Evolutionary conservation across 2,113 vertebrate genomes (phyloP), one percentile per base, ranked within the genome.

Genomic region (Petroica traversi): DNA sequence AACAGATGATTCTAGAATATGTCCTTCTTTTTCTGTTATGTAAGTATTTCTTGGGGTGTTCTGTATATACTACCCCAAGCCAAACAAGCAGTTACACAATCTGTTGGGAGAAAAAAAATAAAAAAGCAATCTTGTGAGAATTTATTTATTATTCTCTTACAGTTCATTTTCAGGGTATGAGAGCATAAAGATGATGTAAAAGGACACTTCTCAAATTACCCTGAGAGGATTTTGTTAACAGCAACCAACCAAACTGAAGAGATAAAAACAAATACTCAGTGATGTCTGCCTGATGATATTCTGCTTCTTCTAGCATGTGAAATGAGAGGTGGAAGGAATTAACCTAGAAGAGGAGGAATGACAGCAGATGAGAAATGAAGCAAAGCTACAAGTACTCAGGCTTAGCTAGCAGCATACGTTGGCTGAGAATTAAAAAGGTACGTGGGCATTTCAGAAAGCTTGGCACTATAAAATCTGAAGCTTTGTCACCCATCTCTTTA

Each of bases 321-420:
- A 95, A 92, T 73, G 76, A 90, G 88, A 95, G 78, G 89, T 89
- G 92, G 73, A 96, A 95, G 64, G 68, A 95, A 96, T 93, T 91
- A 97, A 93, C 89, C 94, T 91, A 84, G 85, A 93, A 92, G 57
- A 91, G 51, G 52, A 89, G 59, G 73, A 93, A 87, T 86, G 80
- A 92, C 91, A 95, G 73, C 59, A 69, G 76, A 91, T 95, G 88
- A 95, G 94, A 94, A 97, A 93, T 92, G 73, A 84, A 95, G 89
- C 68, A 93, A 91, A 93, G 59, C 86, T 87, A 33, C 46, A 81
- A 80, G 76, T 77, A 62, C 48, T 72, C 55, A 93, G 68, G 80
- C 84, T 91, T 63, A 92, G 64, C 59, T 84, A 84, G 79, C 41
- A 71, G 92, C 43, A 31, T 74, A 63, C 0, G 0, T 49, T 83